Base-by-base conservation (phyloP, 2,888 invertebrate species). In the Lamproptera curius region DNA sequence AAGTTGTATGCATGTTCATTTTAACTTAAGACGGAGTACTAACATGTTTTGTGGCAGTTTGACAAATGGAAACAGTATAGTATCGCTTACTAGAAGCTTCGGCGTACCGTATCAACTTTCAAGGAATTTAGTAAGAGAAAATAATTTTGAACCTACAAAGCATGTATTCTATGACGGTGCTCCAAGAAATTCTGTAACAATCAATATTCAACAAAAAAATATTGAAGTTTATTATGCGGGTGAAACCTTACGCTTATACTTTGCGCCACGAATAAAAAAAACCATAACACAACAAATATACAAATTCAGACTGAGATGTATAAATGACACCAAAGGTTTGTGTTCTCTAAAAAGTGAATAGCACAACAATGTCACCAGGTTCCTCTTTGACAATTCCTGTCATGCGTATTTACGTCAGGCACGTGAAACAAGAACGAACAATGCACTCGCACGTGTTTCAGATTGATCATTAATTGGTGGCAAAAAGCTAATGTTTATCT, bases 401-500 rank as follows among this genome's bases (percentile, higher is more conserved):
- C 16, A 37, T 44, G 44, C 31, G 23, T 13, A 28, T 16, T 10
- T 23, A 14, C 23, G 23, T 38, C 40, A 16, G 20, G 46, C n/a
- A 31, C 40, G 41, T 20, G 35, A 73, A 73, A 74, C 71, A 73
- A 75, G 70, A 73, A 73, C 69, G 59, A 65, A 65, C 66, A 57
- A 57, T 57, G 62, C 73, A 67, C 71, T 74, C 74, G 71, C 73
- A 54, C 57, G 61, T 64, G 51, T 67, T 76, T 70, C 68, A 73
- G 61, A 66, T 65, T 65, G 70, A 72, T 70, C 81, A 77, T 83
- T 80, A 81, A 81, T 76, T 63, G 58, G 64, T 67, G 63, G 73
- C 65, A 79, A 82, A 84, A 85, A 83, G 62, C 70, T 76, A 83
- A 82, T 80, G 72, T 70, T 73, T 73, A 75, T 71, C 79, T 69